phyloP scores from a whole-genome alignment of 1,140 invertebrate species.

The Drosophila mayri region DNA sequence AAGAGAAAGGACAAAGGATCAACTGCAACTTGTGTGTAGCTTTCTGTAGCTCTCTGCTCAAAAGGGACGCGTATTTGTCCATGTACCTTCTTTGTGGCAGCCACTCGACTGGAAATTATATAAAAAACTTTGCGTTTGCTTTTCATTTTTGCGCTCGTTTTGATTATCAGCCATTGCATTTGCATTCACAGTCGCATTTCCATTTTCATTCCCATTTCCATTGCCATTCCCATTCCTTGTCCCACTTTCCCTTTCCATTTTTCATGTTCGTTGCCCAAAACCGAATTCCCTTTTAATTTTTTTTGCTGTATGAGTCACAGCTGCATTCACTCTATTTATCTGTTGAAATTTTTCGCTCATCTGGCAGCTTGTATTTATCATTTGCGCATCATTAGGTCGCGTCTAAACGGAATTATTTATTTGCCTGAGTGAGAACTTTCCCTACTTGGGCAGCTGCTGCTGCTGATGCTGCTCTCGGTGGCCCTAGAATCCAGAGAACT shows the following conservation, averaged over 20 bases:
- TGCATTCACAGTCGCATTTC: constrained; percentile 29
- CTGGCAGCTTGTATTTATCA: constrained; percentile 76
- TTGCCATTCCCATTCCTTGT: neutral
- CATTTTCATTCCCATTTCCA: neutral
- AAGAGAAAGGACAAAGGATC: constrained; percentile 58
- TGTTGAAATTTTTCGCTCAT: constrained; percentile 42
- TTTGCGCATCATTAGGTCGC: constrained; percentile 74
- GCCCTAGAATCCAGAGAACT: constrained; percentile 9
- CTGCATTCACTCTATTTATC: constrained; percentile 46
- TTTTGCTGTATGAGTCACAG: constrained; percentile 53
- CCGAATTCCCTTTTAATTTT: constrained; percentile 8
- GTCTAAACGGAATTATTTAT: constrained; percentile 63
- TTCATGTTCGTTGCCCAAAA: neutral
- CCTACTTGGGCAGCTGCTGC: constrained; percentile 29
- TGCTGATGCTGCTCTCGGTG: constrained; percentile 17
- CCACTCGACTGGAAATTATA: constrained; percentile 69
- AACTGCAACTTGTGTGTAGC: constrained; percentile 42
- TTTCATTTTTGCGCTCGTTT: constrained; percentile 74
- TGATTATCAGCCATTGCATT: constrained; percentile 77
- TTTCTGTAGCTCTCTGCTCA: neutral
- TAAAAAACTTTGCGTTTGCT: constrained; percentile 50
- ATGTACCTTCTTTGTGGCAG: constrained; percentile 24
- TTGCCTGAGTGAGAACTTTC: constrained; percentile 40
- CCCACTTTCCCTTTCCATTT: constrained; percentile 1
- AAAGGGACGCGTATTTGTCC: neutral